These are phyloP conservation scores for Lagocephalus sceleratus DNA, from an alignment of 2,797 vertebrate species.

Conservation along the genomic window DNA sequence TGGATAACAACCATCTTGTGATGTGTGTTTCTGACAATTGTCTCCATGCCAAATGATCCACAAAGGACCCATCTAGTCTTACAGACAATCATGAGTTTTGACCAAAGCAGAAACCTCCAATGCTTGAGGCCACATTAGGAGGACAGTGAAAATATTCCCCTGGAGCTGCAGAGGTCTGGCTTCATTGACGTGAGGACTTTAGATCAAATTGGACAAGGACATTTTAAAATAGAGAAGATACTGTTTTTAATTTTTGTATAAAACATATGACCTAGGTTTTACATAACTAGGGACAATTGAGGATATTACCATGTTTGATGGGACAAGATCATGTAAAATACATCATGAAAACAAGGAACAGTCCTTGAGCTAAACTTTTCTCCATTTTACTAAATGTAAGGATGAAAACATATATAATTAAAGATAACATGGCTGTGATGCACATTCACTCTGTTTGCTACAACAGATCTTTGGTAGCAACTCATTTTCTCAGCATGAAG, in stretches of 20 bases:
- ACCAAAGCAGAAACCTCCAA: conserved; percentile 1
- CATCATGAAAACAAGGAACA: not conserved
- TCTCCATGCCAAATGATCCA: not conserved
- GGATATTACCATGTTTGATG: conserved; percentile 31
- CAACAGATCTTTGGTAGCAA: too few species aligned
- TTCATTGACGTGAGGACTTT: conserved; percentile 4
- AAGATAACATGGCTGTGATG: too few species aligned
- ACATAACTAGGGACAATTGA: conserved; percentile 28
- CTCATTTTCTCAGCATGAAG: too few species aligned
- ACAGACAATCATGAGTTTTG: not conserved
- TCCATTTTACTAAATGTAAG: not conserved
- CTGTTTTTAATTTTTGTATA: conserved; percentile 2
- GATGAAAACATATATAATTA: too few species aligned
- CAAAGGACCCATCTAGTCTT: not conserved
- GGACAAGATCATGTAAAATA: not conserved
- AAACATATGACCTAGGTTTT: conserved; percentile 31
- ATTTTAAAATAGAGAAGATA: conserved; percentile 7
- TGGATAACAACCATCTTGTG: not conserved
- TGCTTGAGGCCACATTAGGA: not conserved
- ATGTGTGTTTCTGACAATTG: not conserved
- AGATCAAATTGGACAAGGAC: conserved; percentile 22
- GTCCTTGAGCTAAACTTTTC: not conserved
- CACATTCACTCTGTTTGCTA: too few species aligned
- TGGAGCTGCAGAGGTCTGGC: not conserved
- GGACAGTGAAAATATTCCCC: not conserved